Conservation (phyloP, 23 tunicate genomes). For the Trididemnum miniatum region DNA sequence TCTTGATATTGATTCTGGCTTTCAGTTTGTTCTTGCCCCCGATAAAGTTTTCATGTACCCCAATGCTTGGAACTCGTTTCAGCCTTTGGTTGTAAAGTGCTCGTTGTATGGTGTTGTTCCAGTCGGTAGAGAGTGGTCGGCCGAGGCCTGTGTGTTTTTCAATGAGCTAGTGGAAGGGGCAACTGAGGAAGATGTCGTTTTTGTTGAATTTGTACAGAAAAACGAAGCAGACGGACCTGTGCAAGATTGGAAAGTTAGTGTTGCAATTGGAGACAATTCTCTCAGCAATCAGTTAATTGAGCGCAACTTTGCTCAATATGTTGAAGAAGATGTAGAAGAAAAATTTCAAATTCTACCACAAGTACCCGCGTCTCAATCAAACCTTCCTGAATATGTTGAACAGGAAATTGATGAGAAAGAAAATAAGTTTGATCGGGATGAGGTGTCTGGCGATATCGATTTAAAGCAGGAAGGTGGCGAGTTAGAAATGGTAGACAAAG, state of each 20-base stretch:
- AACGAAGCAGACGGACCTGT: neutral
- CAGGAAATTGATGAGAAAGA: too few species aligned
- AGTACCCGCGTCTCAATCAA: too few species aligned
- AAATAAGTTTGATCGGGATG: too few species aligned
- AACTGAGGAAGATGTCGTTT: neutral
- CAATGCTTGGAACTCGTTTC: neutral
- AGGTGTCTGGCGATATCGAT: too few species aligned
- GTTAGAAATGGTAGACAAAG: too few species aligned
- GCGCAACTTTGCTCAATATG: neutral
- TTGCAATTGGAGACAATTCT: neutral
- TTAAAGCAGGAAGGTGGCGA: too few species aligned
- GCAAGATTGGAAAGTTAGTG: neutral
- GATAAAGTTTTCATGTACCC: conserved; percentile 8
- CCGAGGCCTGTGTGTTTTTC: conserved; percentile 2
- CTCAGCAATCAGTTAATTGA: neutral
- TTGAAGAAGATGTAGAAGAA: too few species aligned
- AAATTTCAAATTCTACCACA: too few species aligned
- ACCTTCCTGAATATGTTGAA: too few species aligned
- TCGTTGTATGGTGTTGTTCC: conserved; percentile 1
- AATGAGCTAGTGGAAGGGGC: neutral
- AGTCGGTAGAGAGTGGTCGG: neutral
- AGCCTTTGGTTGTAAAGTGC: neutral
- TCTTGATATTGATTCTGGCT: conserved; percentile 14
- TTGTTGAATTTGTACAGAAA: conserved; percentile 4
- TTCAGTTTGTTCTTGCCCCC: neutral